phyloP scores from a whole-genome alignment of 2,888 invertebrate species.

The Temnothorax unifasciatus region DNA sequence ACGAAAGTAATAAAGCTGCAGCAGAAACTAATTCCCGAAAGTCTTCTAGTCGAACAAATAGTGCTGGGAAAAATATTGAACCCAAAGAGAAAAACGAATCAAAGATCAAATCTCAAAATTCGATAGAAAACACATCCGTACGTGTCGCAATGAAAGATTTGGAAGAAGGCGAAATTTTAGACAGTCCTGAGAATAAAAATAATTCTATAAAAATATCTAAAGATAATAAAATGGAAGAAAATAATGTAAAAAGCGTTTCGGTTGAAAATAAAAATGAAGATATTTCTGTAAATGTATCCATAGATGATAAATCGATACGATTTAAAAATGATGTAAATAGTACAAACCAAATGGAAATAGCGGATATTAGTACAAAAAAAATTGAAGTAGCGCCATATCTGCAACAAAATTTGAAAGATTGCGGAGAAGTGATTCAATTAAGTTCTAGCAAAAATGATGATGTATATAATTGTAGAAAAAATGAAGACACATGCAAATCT shows the following conservation, averaged over 20 bases:
- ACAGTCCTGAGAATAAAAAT: constrained; percentile 19
- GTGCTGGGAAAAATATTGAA: neutral
- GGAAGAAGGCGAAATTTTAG: constrained; percentile 39
- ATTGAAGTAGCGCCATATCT: neutral
- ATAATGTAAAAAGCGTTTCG: neutral
- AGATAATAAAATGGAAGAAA: neutral
- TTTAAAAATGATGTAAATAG: neutral
- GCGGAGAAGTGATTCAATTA: neutral
- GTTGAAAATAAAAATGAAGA: neutral
- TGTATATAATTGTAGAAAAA: neutral
- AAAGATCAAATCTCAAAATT: neutral
- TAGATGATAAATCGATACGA: neutral
- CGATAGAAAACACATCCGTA: neutral
- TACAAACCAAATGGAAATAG: neutral
- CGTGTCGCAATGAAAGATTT: neutral
- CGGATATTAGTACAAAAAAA: neutral
- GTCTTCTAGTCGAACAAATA: constrained; percentile 15
- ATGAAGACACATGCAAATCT: neutral
- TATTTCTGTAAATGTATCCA: neutral
- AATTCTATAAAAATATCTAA: neutral
- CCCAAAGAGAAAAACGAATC: constrained; percentile 20
- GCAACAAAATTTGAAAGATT: neutral
- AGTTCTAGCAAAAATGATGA: neutral
- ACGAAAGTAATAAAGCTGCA: neutral
- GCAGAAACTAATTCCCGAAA: neutral